Base-by-base conservation (phyloP, 2,113 vertebrate species). In the Phyllopteryx taeniolatus region DNA sequence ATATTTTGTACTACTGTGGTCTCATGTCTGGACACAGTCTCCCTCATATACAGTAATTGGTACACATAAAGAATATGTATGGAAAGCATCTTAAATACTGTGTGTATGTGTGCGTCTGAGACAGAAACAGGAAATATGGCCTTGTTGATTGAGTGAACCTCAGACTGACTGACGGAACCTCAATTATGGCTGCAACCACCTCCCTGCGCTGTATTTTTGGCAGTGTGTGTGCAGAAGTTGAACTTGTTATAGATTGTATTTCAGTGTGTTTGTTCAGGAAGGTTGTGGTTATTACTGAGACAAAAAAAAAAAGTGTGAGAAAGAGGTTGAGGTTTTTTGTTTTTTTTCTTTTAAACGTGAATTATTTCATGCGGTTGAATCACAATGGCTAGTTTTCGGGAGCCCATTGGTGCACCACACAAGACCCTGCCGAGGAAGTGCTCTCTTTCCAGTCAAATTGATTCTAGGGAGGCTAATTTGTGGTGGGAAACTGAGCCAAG, bases 121-220 rank as follows among this genome's bases (percentile, higher is more conserved):
- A 71, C 64, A 70, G 51, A 27, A 56, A 44, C 33, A 46, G 33
- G 53, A 60, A 60, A 47, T 59, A 59, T 19, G 11, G n/a, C 56
- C 22, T 68, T 68, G 44, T 75, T 67, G 68, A 46, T 61, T 67
- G 27, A 73, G 35, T 73, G 53, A 70, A 79, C 70, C 59, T 77
- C 72, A 66, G 76, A 79, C 72, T 71, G 56, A 59, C 72, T 71
- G 56, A 56, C 68, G 73, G 67, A 69, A 76, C 65, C 78, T 62
- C 73, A 85, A 67, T 73, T 80, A 76, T 70, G 63, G 63, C 64
- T 12, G 47, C 69, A 72, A 65, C 68, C 70, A 59, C 63, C 65
- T 71, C 67, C 49, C 62, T n/a, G 20, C 13, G 35, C 15, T 71
- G 47, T 81, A 75, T 81, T 85, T 85, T 72, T 83, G 81, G 71